Base-by-base conservation (phyloP, 2,888 invertebrate species). In the Caenorhabditis virilis region DNA sequence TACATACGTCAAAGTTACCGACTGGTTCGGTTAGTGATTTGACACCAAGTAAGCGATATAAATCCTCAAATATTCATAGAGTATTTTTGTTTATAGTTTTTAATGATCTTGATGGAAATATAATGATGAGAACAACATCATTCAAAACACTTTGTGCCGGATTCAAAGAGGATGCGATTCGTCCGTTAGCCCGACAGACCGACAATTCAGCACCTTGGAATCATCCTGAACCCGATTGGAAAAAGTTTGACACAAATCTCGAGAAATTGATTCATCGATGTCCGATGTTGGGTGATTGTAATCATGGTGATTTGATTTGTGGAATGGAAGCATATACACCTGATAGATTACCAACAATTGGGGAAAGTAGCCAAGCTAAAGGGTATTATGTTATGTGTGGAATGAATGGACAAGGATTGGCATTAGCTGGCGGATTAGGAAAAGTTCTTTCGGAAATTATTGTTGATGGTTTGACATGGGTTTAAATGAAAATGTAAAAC, bases 301-400 rank as follows among this genome's bases (percentile, higher is more conserved):
- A 88, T 9, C 87, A 94, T 16, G 90, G 92, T 76, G 89, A 89
- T 68, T 86, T 97, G 15, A 90, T 90, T 78, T 93, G 93, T 82
- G 91, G 92, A 0, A 90, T 94, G 0, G 95, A 95, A 85, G 91
- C 92, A 1, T 97, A 95, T 85, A 93, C 95, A 4, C 95, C 97
- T 0, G 97, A 98, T 84, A 93, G 93, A 84, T 91, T 91, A 83
- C 93, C 93, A 91, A 91, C 95, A 52, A 88, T 97, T 0, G 97
- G 97, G 0, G 92, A 94, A 86, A 89, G 91, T 2, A 91, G 95
- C 0, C 95, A 91, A 90, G 89, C 93, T 76, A 87, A 88, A 75
- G 92, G 92, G 82, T 94, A 94, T 84, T 90, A 89, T 84, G 90
- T 97, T 38, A 93, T 95, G 0, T 92, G 94, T 36, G 97, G 95